These are phyloP conservation scores for Schrankia costaestrigalis DNA, from an alignment of 2,888 invertebrate species.

Conservation along the genomic window DNA sequence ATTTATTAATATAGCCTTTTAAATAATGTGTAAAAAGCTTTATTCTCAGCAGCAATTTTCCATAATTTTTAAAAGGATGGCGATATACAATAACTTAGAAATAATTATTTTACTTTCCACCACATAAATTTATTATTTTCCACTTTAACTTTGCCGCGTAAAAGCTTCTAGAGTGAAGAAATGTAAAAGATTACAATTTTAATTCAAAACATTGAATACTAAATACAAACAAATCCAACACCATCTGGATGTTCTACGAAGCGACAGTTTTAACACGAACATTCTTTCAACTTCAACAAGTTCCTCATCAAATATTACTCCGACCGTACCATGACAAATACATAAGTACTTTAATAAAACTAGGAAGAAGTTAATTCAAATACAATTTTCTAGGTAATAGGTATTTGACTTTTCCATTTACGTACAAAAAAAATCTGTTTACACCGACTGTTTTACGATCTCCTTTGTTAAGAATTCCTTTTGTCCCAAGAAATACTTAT, in stretches of 20 bases:
- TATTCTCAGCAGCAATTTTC: too few relatives aligned
- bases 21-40: too few relatives aligned
- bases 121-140: too few relatives aligned
- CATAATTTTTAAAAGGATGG: too few relatives aligned
- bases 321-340: conserved; percentile 23
- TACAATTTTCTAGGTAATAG: conserved; percentile 3
- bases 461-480: conserved; percentile 10
- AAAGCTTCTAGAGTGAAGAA: too few relatives aligned
- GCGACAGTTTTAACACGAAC: conserved; percentile 28
- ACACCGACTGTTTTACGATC: not conserved
- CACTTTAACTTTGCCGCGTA: too few relatives aligned
- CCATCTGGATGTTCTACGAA: conserved; percentile 20
- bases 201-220: too few relatives aligned
- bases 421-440: conserved; percentile 6
- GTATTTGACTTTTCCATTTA: too few relatives aligned
- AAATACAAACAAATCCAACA: not conserved
- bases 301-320: conserved; percentile 32
- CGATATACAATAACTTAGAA: too few relatives aligned
- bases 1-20: too few relatives aligned
- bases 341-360: conserved; percentile 14
- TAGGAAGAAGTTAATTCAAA: conserved; percentile 8
- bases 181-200: too few relatives aligned
- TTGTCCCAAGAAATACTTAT: conserved; percentile 2
- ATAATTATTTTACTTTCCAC: too few relatives aligned
- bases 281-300: conserved; percentile 26